These are phyloP conservation scores for Neodiprion pinetum DNA, from an alignment of 1,140 invertebrate species.

Conservation along the genomic window DNA sequence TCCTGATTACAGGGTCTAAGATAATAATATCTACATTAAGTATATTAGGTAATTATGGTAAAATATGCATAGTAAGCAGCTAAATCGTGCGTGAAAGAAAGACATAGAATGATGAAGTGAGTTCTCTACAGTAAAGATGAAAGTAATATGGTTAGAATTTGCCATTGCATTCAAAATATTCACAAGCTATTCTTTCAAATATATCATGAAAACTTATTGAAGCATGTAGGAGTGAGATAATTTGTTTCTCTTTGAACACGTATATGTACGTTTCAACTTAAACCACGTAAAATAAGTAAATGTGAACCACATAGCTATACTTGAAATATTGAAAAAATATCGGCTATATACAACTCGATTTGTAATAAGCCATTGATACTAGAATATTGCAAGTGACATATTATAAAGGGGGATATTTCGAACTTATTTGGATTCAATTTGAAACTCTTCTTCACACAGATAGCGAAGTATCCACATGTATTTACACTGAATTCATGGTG, in stretches of 20 bases:
- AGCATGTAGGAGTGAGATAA: no score
- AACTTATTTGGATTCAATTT: neutral
- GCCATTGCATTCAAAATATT: neutral
- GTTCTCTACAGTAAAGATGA: constrained; percentile 28
- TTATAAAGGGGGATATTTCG: no score
- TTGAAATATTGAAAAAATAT: no score
- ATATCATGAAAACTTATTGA: no score
- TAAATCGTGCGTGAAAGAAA: constrained; percentile 51
- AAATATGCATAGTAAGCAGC: constrained; percentile 46
- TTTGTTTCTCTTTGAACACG: no score
- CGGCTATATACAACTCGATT: no score
- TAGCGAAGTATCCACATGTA: neutral
- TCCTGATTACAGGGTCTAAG: neutral
- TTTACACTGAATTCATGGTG: neutral
- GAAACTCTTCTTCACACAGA: neutral
- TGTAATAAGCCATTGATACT: no score
- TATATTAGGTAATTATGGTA: neutral
- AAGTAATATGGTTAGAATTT: neutral
- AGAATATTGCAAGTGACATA: no score
- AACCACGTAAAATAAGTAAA: no score
- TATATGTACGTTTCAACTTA: no score
- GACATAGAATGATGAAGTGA: constrained; percentile 45
- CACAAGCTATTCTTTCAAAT: neutral
- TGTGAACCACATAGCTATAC: no score
- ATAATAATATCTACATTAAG: neutral